phyloP scores from a whole-genome alignment of 2,797 vertebrate genomes.

The Clarias fuscus region DNA sequence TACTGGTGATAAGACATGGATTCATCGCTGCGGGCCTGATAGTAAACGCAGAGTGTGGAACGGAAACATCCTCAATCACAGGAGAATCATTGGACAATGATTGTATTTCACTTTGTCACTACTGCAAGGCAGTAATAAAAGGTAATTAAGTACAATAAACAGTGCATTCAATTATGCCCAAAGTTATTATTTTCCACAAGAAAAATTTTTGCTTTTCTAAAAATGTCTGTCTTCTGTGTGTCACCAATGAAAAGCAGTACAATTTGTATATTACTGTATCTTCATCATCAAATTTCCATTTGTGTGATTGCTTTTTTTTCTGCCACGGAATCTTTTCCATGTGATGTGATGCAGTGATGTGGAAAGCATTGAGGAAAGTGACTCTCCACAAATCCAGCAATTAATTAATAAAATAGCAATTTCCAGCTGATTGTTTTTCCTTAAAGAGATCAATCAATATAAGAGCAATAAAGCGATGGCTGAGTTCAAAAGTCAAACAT shows the following conservation, averaged over 20 bases:
- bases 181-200: not conserved
- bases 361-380: not conserved
- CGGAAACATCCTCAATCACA: no score
- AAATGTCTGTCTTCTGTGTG: not conserved
- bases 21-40: no score
- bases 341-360: not conserved
- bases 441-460: not conserved
- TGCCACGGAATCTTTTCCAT: not conserved
- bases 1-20: no score
- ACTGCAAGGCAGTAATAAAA: no score
- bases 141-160: not conserved
- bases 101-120: no score
- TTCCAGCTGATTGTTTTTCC: not conserved
- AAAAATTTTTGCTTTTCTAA: not conserved
- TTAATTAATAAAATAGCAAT: not conserved
- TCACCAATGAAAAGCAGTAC: not conserved
- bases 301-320: not conserved
- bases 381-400: not conserved
- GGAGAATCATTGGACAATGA: no score
- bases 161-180: not conserved
- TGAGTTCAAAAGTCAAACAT: no score
- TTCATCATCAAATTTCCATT: not conserved
- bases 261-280: not conserved
- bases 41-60: no score
- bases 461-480: not conserved